Evolutionary conservation across 1,140 invertebrate species (phyloP).

Genomic region (Callitettix versicolor): DNA sequence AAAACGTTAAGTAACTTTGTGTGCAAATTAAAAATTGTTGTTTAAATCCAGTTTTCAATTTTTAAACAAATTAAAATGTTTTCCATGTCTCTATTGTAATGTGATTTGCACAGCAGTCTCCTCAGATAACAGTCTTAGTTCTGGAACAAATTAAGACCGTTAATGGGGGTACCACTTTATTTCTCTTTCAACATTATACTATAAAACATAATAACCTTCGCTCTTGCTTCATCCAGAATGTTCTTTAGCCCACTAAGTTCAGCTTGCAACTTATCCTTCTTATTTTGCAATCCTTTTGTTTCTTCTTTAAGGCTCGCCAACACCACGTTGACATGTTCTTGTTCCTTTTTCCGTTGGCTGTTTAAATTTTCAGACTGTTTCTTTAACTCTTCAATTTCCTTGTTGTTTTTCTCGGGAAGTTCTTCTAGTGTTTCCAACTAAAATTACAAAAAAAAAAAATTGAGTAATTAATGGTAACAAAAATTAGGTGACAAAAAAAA

Average conservation of each 20-base stretch:
- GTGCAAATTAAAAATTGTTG: too few relatives aligned
- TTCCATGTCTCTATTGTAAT: too few relatives aligned
- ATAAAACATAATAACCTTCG: conserved; percentile 40
- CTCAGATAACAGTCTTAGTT: too few relatives aligned
- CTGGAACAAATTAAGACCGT: too few relatives aligned
- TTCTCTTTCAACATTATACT: too few relatives aligned
- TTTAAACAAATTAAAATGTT: too few relatives aligned
- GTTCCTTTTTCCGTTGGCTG: conserved; percentile 34
- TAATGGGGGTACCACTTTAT: too few relatives aligned
- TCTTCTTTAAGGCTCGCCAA: conserved; percentile 39
- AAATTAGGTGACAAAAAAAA: too few relatives aligned
- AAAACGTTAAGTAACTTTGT: too few relatives aligned
- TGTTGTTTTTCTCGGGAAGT: conserved; percentile 57
- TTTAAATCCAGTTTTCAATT: too few relatives aligned
- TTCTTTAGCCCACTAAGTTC: conserved; percentile 58
- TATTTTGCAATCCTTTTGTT: conserved; percentile 41
- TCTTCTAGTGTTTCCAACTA: conserved; percentile 14
- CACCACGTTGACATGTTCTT: conserved; percentile 39
- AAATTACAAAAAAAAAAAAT: not conserved
- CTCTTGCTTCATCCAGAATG: conserved; percentile 60
- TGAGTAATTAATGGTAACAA: not conserved
- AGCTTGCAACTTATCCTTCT: conserved; percentile 52
- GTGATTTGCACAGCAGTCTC: too few relatives aligned
- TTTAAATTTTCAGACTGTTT: conserved; percentile 32
- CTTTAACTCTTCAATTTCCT: conserved; percentile 62